phyloP scores from a whole-genome alignment of 1,140 invertebrate genomes.

The Drosophila eugracilis region DNA sequence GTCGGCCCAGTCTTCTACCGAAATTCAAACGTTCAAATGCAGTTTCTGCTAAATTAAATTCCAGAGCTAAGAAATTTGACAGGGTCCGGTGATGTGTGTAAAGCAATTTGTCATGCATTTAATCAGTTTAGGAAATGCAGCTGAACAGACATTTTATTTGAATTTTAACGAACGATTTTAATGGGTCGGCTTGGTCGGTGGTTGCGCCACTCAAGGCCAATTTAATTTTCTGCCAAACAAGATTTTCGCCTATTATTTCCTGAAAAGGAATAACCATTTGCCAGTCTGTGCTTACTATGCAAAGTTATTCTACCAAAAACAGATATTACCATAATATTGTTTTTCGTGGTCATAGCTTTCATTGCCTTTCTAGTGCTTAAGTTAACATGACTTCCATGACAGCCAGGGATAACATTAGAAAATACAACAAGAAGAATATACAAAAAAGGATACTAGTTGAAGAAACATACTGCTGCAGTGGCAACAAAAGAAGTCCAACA shows the following conservation, averaged over 20 bases:
- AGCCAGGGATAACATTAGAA: no score
- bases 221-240: constrained; percentile 30
- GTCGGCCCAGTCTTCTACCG: neutral
- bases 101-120: constrained; percentile 34
- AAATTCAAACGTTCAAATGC: constrained; percentile 7
- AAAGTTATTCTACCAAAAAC: neutral
- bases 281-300: neutral
- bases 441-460: neutral
- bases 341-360: no score
- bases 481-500: neutral
- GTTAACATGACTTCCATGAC: no score
- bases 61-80: constrained; percentile 21
- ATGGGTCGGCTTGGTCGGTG: neutral
- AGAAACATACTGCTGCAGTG: neutral
- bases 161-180: constrained; percentile 8
- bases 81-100: constrained; percentile 31
- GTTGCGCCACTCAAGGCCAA: constrained; percentile 13
- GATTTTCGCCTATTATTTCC: constrained; percentile 16
- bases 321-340: neutral
- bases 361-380: no score
- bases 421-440: no score
- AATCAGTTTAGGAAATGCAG: constrained; percentile 12
- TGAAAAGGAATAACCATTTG: constrained; percentile 16
- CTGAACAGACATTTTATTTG: neutral
- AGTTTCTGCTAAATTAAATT: constrained; percentile 25